Conservation (phyloP, 2,888 invertebrate genomes). For the Agrochola macilenta region DNA sequence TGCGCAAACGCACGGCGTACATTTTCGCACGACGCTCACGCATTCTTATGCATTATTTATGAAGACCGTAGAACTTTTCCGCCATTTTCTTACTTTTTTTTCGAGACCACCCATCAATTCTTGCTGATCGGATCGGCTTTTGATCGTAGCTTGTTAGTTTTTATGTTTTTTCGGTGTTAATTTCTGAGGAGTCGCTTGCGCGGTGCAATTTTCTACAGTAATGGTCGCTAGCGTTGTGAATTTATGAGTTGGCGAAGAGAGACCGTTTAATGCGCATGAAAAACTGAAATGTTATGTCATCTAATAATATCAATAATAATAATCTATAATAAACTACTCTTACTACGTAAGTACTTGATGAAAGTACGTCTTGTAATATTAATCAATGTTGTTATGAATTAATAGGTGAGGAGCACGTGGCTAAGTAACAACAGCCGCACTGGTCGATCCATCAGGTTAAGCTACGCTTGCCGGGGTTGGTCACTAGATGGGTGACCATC, state of each 20-base stretch:
- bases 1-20: slow-evolving; percentile 71
- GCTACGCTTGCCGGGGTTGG: no score
- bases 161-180: slow-evolving; percentile 75
- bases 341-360: slow-evolving; percentile 25
- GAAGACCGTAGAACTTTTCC: slow-evolving; percentile 82
- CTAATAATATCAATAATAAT: no score
- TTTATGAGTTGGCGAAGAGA: slow-evolving; percentile 34
- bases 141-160: slow-evolving; percentile 73
- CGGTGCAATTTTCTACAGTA: slow-evolving; percentile 49
- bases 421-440: no score
- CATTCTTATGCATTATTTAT: slow-evolving; percentile 87
- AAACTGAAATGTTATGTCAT: slow-evolving; percentile 52
- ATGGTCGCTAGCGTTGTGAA: slow-evolving; percentile 37
- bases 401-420: no score
- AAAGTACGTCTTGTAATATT: slow-evolving; percentile 9
- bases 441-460: no score
- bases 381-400: slow-evolving; percentile 32
- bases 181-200: slow-evolving; percentile 62
- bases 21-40: slow-evolving; percentile 84
- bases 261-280: slow-evolving; percentile 34
- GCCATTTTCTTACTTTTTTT: slow-evolving; percentile 81
- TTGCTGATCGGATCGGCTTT: slow-evolving; percentile 63
- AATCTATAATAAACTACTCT: no score
- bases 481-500: no score
- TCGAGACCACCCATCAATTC: slow-evolving; percentile 75